These are phyloP conservation scores for Deilephila elpenor DNA, from an alignment of 2,888 invertebrate species.

Conservation along the genomic window DNA sequence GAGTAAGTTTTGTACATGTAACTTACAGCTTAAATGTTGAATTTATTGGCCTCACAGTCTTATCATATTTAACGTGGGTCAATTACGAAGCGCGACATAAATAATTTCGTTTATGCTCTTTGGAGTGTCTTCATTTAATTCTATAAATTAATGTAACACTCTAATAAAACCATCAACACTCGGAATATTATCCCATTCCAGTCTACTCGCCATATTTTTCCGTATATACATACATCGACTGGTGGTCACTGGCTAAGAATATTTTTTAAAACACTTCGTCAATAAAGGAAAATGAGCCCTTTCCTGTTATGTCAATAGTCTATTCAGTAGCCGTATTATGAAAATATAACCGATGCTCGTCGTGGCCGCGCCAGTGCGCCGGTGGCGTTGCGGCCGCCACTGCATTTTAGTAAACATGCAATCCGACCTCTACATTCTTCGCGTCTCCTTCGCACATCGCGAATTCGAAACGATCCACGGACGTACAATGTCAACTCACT, in stretches of 20 bases:
- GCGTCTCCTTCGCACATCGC: conserved; percentile 51
- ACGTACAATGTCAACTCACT: not conserved
- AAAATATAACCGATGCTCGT: conserved; percentile 66
- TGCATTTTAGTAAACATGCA: conserved; percentile 68
- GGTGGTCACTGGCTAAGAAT: not conserved
- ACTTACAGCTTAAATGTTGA: not conserved
- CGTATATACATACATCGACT: not conserved
- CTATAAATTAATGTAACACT: conserved; percentile 27
- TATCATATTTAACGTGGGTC: conserved; percentile 20
- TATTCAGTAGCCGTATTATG: conserved; percentile 69
- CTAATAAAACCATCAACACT: not conserved
- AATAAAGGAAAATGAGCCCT: conserved; percentile 51
- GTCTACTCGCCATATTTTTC: not conserved
- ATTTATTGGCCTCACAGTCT: not conserved
- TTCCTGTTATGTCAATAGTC: conserved; percentile 62
- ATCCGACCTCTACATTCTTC: conserved; percentile 57
- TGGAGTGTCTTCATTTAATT: conserved; percentile 22
- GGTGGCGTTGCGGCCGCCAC: conserved; percentile 38
- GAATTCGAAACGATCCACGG: conserved; percentile 23
- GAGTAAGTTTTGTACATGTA: too few species aligned
- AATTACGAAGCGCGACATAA: conserved; percentile 30
- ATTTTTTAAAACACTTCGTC: not conserved
- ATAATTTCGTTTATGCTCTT: conserved; percentile 24
- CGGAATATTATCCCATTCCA: not conserved
- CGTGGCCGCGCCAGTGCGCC: conserved; percentile 42